These are phyloP conservation scores for Rhynchonycteris naso DNA, from an alignment of 2,797 vertebrate genomes.

Conservation along the genomic window DNA sequence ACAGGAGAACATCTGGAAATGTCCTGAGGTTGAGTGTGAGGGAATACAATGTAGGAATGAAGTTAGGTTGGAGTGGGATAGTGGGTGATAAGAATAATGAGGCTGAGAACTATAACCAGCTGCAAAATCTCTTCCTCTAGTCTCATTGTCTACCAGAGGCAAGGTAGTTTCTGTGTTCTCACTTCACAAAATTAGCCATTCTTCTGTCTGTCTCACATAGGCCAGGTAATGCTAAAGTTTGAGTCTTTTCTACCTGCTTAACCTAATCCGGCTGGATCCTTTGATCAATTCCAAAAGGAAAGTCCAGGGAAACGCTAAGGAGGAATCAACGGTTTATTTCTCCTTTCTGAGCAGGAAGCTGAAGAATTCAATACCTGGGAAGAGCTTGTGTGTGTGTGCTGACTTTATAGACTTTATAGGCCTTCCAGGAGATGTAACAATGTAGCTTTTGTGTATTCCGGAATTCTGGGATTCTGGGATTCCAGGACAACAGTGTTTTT, in stretches of 20 bases:
- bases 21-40: neutral
- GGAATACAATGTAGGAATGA: neutral
- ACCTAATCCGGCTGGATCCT: too few relatives aligned
- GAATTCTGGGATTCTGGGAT: conserved; percentile 88
- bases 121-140: neutral
- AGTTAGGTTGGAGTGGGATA: neutral
- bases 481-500: conserved; percentile 92
- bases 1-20: neutral
- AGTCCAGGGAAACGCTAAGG: too few relatives aligned
- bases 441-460: conserved; percentile 96
- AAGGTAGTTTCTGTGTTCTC: too few relatives aligned
- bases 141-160: neutral
- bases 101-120: neutral
- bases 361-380: too few relatives aligned
- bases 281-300: too few relatives aligned
- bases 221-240: too few relatives aligned
- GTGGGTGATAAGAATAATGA: neutral
- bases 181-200: neutral
- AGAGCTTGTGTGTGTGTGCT: conserved; percentile 91
- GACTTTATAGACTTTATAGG: conserved; percentile 94
- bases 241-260: too few relatives aligned
- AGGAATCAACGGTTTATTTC: too few relatives aligned
- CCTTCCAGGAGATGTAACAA: conserved; percentile 95
- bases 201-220: too few relatives aligned
- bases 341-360: too few relatives aligned